Percentiles rank a stretch among this genome's conserved stretches.
Conservation (phyloP, 2,888 invertebrate species). For the Polydrusus cervinus region DNA sequence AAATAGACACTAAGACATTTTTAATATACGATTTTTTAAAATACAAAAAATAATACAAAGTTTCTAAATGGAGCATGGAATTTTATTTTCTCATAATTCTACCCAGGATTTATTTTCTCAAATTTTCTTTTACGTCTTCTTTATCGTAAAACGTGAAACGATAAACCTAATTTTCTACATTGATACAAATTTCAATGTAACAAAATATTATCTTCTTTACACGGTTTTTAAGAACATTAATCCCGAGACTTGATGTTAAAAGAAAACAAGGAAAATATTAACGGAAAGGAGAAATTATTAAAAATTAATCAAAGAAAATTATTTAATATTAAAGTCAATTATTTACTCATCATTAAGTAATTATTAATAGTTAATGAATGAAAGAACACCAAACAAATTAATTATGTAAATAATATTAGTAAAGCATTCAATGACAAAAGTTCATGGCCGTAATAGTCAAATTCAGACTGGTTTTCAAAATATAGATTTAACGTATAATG, state of each 20-base stretch:
- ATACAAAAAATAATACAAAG: background rate
- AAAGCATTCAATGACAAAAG: no score
- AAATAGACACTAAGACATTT: no score
- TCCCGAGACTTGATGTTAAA: background rate
- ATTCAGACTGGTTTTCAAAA: no score
- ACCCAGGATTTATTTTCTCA: background rate
- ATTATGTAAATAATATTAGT: no score
- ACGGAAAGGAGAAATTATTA: background rate
- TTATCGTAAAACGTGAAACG: background rate
- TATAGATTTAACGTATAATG: no score
- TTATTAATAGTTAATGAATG: no score
- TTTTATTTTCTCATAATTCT: background rate
- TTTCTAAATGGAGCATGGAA: background rate
- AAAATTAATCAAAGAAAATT: no score
- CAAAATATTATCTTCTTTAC: background rate
- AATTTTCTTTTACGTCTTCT: background rate
- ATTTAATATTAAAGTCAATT: no score
- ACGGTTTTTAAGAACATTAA: background rate
- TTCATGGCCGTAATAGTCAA: no score
- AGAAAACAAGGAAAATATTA: background rate
- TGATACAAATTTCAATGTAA: slow-evolving; percentile 14
- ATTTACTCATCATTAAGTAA: no score
- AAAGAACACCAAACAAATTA: no score
- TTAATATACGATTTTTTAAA: no score
- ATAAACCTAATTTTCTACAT: slow-evolving; percentile 14